Percentiles rank a stretch among this genome's conserved stretches.
Evolutionary conservation across 2,888 invertebrate genomes (phyloP).

Genomic region (Megaustenia siamemsis): DNA sequence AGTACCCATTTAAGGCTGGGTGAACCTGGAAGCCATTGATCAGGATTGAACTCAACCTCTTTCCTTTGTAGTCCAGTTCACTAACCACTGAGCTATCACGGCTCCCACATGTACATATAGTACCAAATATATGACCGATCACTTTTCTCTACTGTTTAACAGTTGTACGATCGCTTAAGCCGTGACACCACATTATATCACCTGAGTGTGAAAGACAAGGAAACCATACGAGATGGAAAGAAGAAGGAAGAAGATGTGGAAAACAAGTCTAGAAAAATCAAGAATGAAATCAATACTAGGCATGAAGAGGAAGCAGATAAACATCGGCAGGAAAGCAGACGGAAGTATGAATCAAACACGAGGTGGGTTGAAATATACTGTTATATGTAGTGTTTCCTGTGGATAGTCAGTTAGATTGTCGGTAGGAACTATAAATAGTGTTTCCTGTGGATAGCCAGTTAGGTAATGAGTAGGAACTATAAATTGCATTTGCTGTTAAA

Average conservation of each 20-base stretch:
- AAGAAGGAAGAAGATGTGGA: not conserved
- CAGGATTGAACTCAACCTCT: too few relatives aligned
- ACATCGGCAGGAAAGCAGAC: constrained; percentile 5
- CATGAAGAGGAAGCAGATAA: not conserved
- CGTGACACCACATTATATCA: constrained; percentile 71
- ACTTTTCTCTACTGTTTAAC: constrained; percentile 19
- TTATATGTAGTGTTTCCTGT: not conserved
- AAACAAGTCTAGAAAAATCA: not conserved
- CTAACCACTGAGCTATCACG: too few relatives aligned
- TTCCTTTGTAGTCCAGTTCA: too few relatives aligned
- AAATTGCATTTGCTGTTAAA: too few relatives aligned
- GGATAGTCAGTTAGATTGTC: not conserved
- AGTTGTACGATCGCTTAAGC: constrained; percentile 75
- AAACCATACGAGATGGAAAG: constrained; percentile 4
- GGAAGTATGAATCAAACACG: constrained; percentile 31
- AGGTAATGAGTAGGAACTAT: too few relatives aligned
- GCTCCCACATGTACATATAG: too few relatives aligned
- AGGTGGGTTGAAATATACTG: constrained; percentile 18
- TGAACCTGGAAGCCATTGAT: too few relatives aligned
- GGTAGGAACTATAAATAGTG: too few relatives aligned
- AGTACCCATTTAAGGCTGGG: too few relatives aligned
- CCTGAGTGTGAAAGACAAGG: constrained; percentile 63
- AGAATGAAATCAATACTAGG: not conserved
- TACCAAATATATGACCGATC: too few relatives aligned
- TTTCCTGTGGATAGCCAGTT: too few relatives aligned